These are phyloP conservation scores for Chelonus insularis DNA, from an alignment of 1,140 invertebrate genomes.

Conservation along the genomic window DNA sequence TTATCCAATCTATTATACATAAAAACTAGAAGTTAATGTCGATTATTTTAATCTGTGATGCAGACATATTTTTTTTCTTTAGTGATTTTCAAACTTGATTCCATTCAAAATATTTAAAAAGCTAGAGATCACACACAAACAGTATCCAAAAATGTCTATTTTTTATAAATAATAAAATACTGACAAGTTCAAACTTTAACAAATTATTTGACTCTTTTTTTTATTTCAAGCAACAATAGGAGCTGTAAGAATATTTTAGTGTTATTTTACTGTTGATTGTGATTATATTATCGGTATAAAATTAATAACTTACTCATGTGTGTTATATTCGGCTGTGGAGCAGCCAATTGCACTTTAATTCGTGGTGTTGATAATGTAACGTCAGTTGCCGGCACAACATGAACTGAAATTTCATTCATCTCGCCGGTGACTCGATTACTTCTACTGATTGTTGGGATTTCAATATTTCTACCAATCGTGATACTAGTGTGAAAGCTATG, in stretches of 20 bases:
- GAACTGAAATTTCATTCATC: slow-evolving; percentile 49
- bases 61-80: slow-evolving; percentile 49
- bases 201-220: not conserved
- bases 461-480: slow-evolving; percentile 25
- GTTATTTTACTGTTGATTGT: not conserved
- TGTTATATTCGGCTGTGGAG: slow-evolving; percentile 39
- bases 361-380: slow-evolving; percentile 36
- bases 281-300: not conserved
- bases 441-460: not conserved
- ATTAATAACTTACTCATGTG: slow-evolving; percentile 46
- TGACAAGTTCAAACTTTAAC: not conserved
- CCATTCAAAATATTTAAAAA: not conserved
- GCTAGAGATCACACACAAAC: no score
- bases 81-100: slow-evolving; percentile 36
- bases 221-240: slow-evolving; percentile 42
- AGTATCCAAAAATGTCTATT: not conserved
- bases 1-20: not conserved
- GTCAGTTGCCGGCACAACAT: slow-evolving; percentile 46
- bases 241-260: slow-evolving; percentile 37
- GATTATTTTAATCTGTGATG: slow-evolving; percentile 57
- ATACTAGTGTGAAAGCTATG: slow-evolving; percentile 40
- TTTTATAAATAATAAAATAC: not conserved
- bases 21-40: slow-evolving; percentile 15
- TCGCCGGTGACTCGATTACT: slow-evolving; percentile 14
- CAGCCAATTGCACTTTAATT: slow-evolving; percentile 46